These are phyloP conservation scores for Pocota personata DNA, from an alignment of 2,888 invertebrate genomes.

Conservation along the genomic window DNA sequence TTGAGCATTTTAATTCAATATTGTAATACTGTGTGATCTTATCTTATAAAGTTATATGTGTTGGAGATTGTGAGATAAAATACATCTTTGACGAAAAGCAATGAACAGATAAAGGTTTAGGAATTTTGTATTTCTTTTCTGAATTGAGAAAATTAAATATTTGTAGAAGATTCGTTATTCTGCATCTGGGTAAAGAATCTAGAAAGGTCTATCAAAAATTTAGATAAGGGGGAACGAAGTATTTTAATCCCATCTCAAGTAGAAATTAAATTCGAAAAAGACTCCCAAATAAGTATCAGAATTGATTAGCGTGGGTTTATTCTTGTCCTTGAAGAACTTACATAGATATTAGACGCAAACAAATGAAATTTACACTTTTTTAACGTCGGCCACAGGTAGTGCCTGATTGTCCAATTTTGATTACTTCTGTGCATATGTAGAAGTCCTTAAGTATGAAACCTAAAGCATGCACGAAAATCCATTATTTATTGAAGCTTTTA, in stretches of 20 bases:
- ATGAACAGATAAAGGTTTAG: not conserved
- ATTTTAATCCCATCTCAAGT: not conserved
- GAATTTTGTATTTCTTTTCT: slow-evolving; percentile 17
- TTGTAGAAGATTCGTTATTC: slow-evolving; percentile 1
- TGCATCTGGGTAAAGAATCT: not conserved
- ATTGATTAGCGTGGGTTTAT: no score
- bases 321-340: no score
- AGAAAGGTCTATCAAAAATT: not conserved
- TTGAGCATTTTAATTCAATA: not conserved
- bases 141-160: slow-evolving; percentile 8
- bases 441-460: no score
- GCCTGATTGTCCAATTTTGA: no score
- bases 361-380: no score
- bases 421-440: no score
- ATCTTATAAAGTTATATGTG: not conserved
- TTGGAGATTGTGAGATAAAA: slow-evolving; percentile 12
- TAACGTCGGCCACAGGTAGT: no score
- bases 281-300: not conserved
- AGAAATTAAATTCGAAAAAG: not conserved
- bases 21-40: not conserved
- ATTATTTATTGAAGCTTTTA: no score
- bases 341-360: no score
- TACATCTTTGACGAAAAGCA: not conserved
- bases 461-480: no score
- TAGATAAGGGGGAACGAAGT: not conserved